phyloP scores from a whole-genome alignment of 1,140 invertebrate genomes.

The Atta colombica region DNA sequence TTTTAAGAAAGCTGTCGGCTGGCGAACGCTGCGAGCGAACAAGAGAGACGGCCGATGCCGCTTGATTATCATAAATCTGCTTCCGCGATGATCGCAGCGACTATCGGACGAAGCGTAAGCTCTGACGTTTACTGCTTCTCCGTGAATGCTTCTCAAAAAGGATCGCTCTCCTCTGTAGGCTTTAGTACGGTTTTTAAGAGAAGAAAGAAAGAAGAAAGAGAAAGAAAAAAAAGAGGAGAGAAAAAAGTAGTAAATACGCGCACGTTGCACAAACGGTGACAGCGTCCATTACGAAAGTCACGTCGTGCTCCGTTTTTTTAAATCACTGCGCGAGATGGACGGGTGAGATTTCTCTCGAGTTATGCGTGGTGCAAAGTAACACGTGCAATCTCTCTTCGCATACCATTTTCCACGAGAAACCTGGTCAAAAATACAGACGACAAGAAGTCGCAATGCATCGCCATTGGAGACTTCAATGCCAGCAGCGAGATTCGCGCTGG shows the following conservation, averaged over 20 bases:
- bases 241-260: not conserved
- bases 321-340: not conserved
- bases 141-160: conserved; percentile 33
- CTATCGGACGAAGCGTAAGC: conserved; percentile 36
- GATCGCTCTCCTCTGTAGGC: not conserved
- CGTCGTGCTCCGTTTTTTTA: conserved; percentile 38
- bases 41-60: conserved; percentile 54
- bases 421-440: conserved; percentile 16
- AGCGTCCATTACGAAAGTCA: conserved; percentile 27
- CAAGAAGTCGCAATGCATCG: conserved; percentile 32
- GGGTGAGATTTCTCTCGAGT: not conserved
- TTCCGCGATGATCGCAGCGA: conserved; percentile 53
- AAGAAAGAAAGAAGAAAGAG: not conserved
- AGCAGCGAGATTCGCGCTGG: conserved; percentile 65
- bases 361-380: conserved; percentile 5
- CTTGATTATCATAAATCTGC: conserved; percentile 76
- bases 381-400: not conserved
- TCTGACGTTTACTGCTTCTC: conserved; percentile 69
- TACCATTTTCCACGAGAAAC: conserved; percentile 38
- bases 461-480: conserved; percentile 80
- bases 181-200: conserved; percentile 7
- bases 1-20: conserved; percentile 61
- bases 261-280: conserved; percentile 45
- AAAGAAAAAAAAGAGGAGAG: not conserved
- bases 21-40: not conserved